phyloP scores from a whole-genome alignment of 2,797 vertebrate species.

The Telmatherina bonti region DNA sequence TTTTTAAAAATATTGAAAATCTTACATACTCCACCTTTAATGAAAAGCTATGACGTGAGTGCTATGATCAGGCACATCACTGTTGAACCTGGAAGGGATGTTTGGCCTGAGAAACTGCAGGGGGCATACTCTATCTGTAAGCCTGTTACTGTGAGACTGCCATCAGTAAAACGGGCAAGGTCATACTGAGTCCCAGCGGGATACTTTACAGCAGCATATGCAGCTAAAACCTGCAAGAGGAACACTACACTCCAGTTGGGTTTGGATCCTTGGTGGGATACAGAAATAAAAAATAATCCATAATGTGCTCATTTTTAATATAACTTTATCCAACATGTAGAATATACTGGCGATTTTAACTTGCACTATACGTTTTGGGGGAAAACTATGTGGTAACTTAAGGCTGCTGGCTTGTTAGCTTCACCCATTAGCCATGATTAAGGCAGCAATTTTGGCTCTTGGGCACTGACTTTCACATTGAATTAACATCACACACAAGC shows the following conservation, averaged over 20 bases:
- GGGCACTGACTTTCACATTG: conserved; percentile 40
- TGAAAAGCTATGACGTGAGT: no score
- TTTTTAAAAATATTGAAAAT: no score
- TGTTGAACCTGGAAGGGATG: not conserved
- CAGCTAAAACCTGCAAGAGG: conserved; percentile 1
- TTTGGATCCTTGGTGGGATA: not conserved
- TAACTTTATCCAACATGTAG: not conserved
- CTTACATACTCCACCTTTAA: no score
- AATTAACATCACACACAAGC: conserved; percentile 44
- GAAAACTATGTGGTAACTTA: conserved; percentile 15
- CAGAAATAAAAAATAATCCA: conserved; percentile 7
- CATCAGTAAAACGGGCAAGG: not conserved
- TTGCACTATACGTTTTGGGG: not conserved
- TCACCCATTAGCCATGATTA: conserved; percentile 34
- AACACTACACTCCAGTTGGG: conserved; percentile 7
- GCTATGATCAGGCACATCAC: no score
- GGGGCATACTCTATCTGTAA: conserved; percentile 19
- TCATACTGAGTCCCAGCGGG: not conserved
- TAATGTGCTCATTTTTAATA: conserved; percentile 29
- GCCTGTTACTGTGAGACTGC: not conserved
- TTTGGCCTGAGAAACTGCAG: conserved; percentile 17
- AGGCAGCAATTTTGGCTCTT: conserved; percentile 28
- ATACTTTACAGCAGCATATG: no score
- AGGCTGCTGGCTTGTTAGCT: conserved; percentile 12
- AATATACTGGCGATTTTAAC: conserved; percentile 6